Conservation (phyloP, 2,113 vertebrate species). For the Myanophis thanlyinensis region DNA sequence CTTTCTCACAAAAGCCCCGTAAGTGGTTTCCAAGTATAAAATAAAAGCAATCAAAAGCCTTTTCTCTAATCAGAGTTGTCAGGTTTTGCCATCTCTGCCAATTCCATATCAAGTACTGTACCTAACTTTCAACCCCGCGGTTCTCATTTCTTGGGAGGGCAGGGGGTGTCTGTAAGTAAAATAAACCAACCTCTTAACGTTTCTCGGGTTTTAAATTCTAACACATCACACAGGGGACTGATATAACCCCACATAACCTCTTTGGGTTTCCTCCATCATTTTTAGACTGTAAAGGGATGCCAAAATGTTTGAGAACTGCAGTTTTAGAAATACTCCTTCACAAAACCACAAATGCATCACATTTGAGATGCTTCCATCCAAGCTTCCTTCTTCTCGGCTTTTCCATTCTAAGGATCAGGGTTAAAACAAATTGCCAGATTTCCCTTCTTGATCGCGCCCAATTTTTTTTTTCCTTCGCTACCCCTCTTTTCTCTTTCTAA, state of each 20-base stretch:
- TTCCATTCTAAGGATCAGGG: background rate
- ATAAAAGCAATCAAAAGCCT: background rate
- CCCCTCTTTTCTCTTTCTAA: background rate
- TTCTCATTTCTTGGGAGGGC: background rate
- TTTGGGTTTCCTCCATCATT: background rate
- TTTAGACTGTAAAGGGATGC: background rate
- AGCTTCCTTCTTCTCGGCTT: background rate
- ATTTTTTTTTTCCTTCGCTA: background rate
- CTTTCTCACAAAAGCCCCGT: no score
- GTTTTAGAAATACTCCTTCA: background rate
- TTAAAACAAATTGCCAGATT: background rate
- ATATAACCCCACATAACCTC: background rate
- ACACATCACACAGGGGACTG: background rate
- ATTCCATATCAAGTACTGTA: background rate
- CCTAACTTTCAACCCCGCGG: background rate
- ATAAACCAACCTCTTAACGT: background rate
- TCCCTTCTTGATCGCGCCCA: background rate
- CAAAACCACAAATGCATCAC: background rate
- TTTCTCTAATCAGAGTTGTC: background rate
- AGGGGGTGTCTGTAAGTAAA: background rate
- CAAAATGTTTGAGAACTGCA: background rate
- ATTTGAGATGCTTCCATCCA: background rate
- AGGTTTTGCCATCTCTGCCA: background rate
- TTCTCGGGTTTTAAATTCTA: background rate
- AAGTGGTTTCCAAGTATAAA: no score